A percentile compares a stretch with the other conserved stretches of the same genome.
Evolutionary conservation across 1,140 invertebrate genomes (phyloP).

Genomic region (Polypedilum vanderplanki): DNA sequence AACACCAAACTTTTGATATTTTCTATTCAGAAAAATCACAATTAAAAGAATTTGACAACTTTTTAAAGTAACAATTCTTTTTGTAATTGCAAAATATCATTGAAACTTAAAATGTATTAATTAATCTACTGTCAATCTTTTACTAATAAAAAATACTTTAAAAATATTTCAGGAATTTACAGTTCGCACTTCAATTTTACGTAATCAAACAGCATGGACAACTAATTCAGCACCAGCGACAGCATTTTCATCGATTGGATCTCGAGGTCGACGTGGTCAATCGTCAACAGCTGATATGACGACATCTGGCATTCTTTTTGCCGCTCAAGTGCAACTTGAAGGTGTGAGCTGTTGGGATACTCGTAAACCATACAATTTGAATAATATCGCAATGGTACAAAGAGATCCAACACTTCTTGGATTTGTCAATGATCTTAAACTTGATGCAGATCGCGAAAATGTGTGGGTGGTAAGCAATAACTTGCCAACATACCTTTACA

Average conservation of each 20-base stretch:
- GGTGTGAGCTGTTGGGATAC: constrained; percentile 74
- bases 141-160: neutral
- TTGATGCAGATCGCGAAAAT: constrained; percentile 59
- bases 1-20: no score
- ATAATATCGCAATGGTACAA: constrained; percentile 55
- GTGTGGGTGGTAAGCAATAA: constrained; percentile 69
- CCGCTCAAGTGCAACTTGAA: constrained; percentile 64
- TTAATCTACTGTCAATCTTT: neutral
- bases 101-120: no score
- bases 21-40: no score
- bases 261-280: constrained; percentile 56
- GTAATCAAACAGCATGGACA: constrained; percentile 50
- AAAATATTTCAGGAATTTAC: constrained; percentile 53
- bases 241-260: constrained; percentile 56
- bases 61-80: no score
- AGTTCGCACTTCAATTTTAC: constrained; percentile 56
- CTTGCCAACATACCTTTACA: constrained; percentile 66
- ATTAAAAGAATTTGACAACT: no score
- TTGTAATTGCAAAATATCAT: no score
- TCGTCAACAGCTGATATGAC: constrained; percentile 64
- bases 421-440: constrained; percentile 71
- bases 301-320: constrained; percentile 65
- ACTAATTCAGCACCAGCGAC: constrained; percentile 44
- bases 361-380: constrained; percentile 57
- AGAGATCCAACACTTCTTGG: constrained; percentile 52